These are phyloP conservation scores for Pseudachorutes palmiensis DNA, from an alignment of 1,140 invertebrate genomes.

Conservation along the genomic window DNA sequence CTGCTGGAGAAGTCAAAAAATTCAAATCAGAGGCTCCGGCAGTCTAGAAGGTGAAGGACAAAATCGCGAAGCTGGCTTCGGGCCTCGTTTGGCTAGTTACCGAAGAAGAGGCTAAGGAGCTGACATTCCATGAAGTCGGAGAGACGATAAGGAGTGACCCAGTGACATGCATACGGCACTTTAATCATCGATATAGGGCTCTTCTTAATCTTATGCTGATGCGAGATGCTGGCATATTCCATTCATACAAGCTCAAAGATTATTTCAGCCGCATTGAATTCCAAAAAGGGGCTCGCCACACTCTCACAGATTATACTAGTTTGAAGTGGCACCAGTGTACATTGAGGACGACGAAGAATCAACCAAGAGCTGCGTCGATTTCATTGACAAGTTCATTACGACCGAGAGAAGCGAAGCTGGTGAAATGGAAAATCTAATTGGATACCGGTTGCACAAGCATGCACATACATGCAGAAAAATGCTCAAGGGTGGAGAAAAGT, in stretches of 20 bases:
- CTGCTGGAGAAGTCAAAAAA: no score
- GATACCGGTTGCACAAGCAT: not conserved
- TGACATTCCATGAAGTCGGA: not conserved
- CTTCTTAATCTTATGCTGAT: not conserved
- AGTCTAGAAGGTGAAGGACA: no score
- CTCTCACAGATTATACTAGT: slow-evolving; percentile 41
- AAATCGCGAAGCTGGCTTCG: no score
- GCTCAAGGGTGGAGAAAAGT: not conserved
- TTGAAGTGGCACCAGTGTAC: slow-evolving; percentile 38
- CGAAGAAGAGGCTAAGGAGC: slow-evolving; percentile 12
- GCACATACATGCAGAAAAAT: not conserved
- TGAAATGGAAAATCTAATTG: not conserved
- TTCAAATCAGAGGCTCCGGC: no score
- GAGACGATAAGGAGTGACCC: slow-evolving; percentile 10
- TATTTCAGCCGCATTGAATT: slow-evolving; percentile 45
- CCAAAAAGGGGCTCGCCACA: slow-evolving; percentile 44
- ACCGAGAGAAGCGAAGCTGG: not conserved
- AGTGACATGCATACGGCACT: slow-evolving; percentile 9
- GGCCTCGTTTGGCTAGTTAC: no score
- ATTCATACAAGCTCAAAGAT: not conserved
- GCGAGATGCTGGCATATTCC: not conserved
- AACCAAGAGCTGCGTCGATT: not conserved
- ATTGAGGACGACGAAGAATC: not conserved
- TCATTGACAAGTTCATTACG: slow-evolving; percentile 10
- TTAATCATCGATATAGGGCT: not conserved